A percentile compares a stretch with the other conserved stretches of the same genome.
Evolutionary conservation across 2,888 invertebrate genomes (phyloP).

Genomic region (Helobdella robusta): DNA sequence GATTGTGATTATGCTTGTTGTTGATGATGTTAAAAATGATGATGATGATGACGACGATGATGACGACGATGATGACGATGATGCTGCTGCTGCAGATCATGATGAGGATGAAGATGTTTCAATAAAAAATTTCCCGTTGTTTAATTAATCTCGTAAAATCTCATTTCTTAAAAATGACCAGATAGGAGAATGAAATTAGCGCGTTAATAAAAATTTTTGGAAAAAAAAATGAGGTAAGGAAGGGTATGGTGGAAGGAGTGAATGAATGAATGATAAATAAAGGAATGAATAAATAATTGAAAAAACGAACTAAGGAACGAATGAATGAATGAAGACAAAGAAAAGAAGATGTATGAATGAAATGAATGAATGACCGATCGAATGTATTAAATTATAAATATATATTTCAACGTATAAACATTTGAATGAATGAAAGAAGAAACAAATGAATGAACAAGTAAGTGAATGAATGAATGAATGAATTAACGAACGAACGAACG

Average conservation of each 20-base stretch:
- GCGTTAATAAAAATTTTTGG: too few relatives aligned
- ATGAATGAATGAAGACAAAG: background rate
- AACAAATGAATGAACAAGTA: too few relatives aligned
- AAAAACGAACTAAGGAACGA: too few relatives aligned
- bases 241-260: background rate
- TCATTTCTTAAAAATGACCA: background rate
- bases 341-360: background rate
- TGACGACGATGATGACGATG: background rate
- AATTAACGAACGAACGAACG: too few relatives aligned
- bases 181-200: too few relatives aligned
- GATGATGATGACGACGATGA: background rate
- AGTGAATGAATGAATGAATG: too few relatives aligned
- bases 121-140: background rate
- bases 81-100: too few relatives aligned
- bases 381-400: background rate
- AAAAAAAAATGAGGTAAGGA: background rate
- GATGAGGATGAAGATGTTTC: background rate
- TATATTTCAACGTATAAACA: background rate
- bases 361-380: background rate
- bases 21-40: too few relatives aligned
- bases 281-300: constrained; percentile 6
- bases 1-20: too few relatives aligned
- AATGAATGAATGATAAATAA: background rate
- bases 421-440: background rate
- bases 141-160: background rate